These are phyloP conservation scores for Acanthis flammea DNA, from an alignment of 2,797 vertebrate genomes.

Conservation along the genomic window DNA sequence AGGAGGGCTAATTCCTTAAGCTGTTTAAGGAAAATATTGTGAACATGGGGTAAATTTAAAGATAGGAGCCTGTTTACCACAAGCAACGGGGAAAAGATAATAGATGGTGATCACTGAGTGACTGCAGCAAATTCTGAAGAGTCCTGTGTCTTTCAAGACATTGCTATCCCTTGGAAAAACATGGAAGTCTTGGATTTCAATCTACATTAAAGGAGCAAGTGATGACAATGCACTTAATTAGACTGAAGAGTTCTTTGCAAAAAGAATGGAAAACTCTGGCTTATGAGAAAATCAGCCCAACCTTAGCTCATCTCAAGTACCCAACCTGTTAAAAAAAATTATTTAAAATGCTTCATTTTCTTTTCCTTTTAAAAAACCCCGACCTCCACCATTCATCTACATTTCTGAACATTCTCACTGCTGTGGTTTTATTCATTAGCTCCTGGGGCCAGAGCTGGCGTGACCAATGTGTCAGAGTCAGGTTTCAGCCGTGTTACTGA, in stretches of 20 bases:
- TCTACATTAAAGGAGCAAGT: slow-evolving; percentile 34
- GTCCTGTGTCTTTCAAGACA: slow-evolving; percentile 43
- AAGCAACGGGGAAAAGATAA: slow-evolving; percentile 5
- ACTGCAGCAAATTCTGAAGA: slow-evolving; percentile 19
- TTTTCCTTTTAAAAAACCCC: not conserved
- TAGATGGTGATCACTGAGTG: not conserved
- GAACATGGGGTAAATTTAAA: slow-evolving; percentile 28
- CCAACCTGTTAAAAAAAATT: not conserved
- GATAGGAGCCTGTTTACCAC: slow-evolving; percentile 15
- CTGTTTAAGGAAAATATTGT: slow-evolving; percentile 33
- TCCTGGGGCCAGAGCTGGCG: not conserved
- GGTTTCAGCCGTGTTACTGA: not conserved
- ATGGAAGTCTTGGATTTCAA: slow-evolving; percentile 37
- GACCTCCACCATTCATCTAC: not conserved
- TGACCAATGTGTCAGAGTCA: slow-evolving; percentile 29
- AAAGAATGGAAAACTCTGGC: slow-evolving; percentile 34
- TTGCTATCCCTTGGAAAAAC: slow-evolving; percentile 17
- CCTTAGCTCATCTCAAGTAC: not conserved
- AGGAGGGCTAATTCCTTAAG: slow-evolving; percentile 47
- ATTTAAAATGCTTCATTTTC: not conserved
- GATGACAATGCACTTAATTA: slow-evolving; percentile 11
- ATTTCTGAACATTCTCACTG: not conserved
- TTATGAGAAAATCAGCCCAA: slow-evolving; percentile 7
- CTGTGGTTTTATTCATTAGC: slow-evolving; percentile 1
- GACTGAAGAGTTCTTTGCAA: not conserved